These are phyloP conservation scores for Arvicanthis niloticus DNA, from an alignment of 2,113 vertebrate species.

Conservation along the genomic window DNA sequence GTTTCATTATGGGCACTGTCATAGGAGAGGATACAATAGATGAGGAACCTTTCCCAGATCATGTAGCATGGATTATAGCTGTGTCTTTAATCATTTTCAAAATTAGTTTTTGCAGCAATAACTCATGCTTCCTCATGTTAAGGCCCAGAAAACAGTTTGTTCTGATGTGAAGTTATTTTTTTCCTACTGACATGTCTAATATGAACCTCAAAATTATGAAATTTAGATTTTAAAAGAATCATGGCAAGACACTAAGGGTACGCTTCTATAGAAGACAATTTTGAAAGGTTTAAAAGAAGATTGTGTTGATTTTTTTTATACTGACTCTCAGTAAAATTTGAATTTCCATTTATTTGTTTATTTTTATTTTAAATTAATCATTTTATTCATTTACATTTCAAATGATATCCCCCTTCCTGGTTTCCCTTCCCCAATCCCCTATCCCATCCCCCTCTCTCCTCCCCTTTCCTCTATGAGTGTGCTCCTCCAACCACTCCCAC, in stretches of 20 bases:
- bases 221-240: slow-evolving; percentile 4
- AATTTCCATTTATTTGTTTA: background rate
- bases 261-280: slow-evolving; percentile 2
- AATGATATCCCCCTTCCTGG: too few species aligned
- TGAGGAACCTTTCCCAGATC: background rate
- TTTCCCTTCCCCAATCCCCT: too few species aligned
- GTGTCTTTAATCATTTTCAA: background rate
- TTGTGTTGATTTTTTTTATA: slow-evolving; percentile 41
- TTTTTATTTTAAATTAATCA: too few species aligned
- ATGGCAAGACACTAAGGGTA: background rate
- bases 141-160: background rate
- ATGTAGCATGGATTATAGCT: background rate
- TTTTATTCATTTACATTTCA: too few species aligned
- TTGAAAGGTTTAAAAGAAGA: slow-evolving; percentile 36
- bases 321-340: slow-evolving; percentile 4
- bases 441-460: too few species aligned
- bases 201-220: background rate
- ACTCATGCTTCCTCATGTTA: slow-evolving; percentile 1
- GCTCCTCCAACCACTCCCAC: too few species aligned
- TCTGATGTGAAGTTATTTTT: background rate
- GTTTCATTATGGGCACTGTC: background rate
- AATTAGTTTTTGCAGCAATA: background rate
- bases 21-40: background rate
- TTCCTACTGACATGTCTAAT: slow-evolving; percentile 7
- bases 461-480: too few species aligned